These are phyloP conservation scores for Ectropis crepuscularia DNA, from an alignment of 2,888 invertebrate genomes.

Conservation along the genomic window DNA sequence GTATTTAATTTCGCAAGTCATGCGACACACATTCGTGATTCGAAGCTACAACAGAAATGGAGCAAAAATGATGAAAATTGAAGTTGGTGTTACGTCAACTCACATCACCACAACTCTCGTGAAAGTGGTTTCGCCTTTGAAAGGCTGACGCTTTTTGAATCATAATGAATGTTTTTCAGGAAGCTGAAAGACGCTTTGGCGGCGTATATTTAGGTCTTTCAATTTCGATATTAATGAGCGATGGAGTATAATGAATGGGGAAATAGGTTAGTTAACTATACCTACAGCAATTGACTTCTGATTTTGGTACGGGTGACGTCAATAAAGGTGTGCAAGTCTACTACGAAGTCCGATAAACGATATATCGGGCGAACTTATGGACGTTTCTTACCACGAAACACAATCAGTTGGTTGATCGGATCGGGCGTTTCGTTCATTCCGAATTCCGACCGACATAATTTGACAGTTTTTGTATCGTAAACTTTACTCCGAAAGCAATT, in stretches of 20 bases:
- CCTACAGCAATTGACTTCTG: slow-evolving; percentile 20
- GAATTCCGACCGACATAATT: too few species aligned
- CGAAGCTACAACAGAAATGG: not conserved
- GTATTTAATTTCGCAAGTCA: slow-evolving; percentile 32
- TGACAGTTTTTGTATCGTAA: too few species aligned
- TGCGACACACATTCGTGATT: slow-evolving; percentile 25
- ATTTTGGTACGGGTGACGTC: slow-evolving; percentile 10
- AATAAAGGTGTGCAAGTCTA: too few species aligned
- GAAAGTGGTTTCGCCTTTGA: slow-evolving; percentile 32
- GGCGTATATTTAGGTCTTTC: slow-evolving; percentile 29
- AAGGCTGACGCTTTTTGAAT: slow-evolving; percentile 40
- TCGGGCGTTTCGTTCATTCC: too few species aligned
- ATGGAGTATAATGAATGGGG: slow-evolving; percentile 6
- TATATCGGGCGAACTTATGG: too few species aligned
- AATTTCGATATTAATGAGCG: slow-evolving; percentile 36
- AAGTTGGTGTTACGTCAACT: slow-evolving; percentile 10
- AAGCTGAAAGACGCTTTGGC: slow-evolving; percentile 30
- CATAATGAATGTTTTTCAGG: slow-evolving; percentile 44
- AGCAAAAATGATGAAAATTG: slow-evolving; percentile 10
- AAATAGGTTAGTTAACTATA: not conserved
- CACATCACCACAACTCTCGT: slow-evolving; percentile 9
- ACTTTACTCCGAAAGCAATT: too few species aligned
- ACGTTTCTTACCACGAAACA: too few species aligned
- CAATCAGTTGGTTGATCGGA: too few species aligned
- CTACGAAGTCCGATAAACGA: too few species aligned